A percentile compares a stretch with the other conserved stretches of the same genome.
phyloP scores from a whole-genome alignment of 2,888 invertebrate species.

The Chaetoderma sp. region DNA sequence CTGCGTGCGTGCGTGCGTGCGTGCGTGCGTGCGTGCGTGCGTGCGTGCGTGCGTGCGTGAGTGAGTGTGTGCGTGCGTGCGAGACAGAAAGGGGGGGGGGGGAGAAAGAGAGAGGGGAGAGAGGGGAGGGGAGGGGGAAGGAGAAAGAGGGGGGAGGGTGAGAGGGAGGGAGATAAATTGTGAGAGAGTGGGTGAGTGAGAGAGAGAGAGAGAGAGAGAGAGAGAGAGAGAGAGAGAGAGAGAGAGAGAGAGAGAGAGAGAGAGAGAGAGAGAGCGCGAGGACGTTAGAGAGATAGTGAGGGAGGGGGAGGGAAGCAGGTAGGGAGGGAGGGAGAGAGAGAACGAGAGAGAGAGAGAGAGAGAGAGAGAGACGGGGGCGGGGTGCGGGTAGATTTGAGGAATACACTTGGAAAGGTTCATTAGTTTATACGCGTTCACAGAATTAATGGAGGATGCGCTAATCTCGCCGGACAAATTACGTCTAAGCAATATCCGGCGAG shows the following conservation, averaged over 20 bases:
- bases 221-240: slow-evolving; percentile 13
- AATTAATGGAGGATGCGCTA: no score
- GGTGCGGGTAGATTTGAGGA: neutral
- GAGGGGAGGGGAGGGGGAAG: neutral
- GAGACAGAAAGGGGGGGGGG: neutral
- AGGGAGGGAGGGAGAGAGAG: slow-evolving; percentile 1
- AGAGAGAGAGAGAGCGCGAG: slow-evolving; percentile 17
- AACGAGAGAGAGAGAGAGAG: neutral
- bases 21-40: no score
- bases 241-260: slow-evolving; percentile 17
- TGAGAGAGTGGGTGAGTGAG: neutral
- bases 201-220: neutral
- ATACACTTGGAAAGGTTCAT: no score
- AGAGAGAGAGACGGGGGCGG: neutral
- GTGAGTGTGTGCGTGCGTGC: slow-evolving; percentile 3
- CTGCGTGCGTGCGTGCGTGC: no score
- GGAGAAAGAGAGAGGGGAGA: neutral
- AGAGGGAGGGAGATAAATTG: neutral
- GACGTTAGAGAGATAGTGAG: neutral
- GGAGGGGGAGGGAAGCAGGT: slow-evolving; percentile 5
- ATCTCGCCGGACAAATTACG: no score
- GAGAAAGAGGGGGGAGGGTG: neutral
- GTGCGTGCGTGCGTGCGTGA: no score
- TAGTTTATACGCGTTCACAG: no score
- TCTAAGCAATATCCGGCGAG: no score